Percentiles rank a stretch among this genome's conserved stretches.
These are phyloP conservation scores for Kryptolebias ocellatus DNA, from an alignment of 2,797 vertebrate species.

Conservation along the genomic window DNA sequence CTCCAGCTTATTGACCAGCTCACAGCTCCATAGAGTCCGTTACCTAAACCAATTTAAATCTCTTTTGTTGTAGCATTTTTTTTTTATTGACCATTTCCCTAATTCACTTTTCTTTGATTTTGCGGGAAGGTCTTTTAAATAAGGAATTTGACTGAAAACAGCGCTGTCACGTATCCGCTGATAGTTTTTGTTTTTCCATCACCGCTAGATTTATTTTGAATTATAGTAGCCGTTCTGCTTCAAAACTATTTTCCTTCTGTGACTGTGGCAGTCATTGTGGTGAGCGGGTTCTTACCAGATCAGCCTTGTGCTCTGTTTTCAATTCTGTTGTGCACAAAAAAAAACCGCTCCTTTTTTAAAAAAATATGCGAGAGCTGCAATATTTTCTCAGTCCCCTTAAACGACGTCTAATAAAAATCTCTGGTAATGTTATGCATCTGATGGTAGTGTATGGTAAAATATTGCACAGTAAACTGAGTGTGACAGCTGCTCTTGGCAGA, in stretches of 20 bases:
- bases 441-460: slow-evolving; percentile 50
- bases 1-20: slow-evolving; percentile 68
- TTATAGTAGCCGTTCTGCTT: slow-evolving; percentile 20
- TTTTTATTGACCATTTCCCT: slow-evolving; percentile 52
- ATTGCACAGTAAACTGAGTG: slow-evolving; percentile 44
- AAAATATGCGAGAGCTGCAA: slow-evolving; percentile 9
- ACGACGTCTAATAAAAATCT: slow-evolving; percentile 34
- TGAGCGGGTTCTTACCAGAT: slow-evolving; percentile 47
- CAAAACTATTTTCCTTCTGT: slow-evolving; percentile 36
- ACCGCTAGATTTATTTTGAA: slow-evolving; percentile 6
- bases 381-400: slow-evolving; percentile 30
- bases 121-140: slow-evolving; percentile 37
- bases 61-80: slow-evolving; percentile 44
- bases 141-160: slow-evolving; percentile 4
- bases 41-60: slow-evolving; percentile 75
- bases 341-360: slow-evolving; percentile 7
- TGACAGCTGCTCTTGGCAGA: slow-evolving; percentile 62
- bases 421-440: slow-evolving; percentile 31
- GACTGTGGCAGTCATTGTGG: slow-evolving; percentile 38
- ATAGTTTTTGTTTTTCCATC: slow-evolving; percentile 1
- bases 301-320: slow-evolving; percentile 40
- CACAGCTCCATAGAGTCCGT: slow-evolving; percentile 71
- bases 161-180: slow-evolving; percentile 19
- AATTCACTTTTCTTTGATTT: slow-evolving; percentile 39
- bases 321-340: slow-evolving; percentile 37